Conservation (phyloP, 2,888 invertebrate species). For the Drepanosiphum platanoidis region DNA sequence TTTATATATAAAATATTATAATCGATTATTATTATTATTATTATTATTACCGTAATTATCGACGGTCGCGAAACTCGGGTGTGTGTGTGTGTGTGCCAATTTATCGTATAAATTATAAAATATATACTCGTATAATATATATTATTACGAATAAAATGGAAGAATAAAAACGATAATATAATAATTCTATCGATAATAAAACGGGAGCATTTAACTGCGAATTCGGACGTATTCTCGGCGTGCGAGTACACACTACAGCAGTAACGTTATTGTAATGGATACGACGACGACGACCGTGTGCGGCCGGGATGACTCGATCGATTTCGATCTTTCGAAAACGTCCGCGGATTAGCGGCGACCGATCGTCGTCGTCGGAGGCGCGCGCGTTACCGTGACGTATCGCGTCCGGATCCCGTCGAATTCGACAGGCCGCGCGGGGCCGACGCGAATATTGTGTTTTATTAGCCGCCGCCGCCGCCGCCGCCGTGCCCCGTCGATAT, state of each 20-base stretch:
- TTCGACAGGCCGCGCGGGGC: background rate
- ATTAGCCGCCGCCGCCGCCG: background rate
- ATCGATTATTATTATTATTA: constrained; percentile 13
- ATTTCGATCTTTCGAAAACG: background rate
- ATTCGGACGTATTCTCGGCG: too few relatives aligned
- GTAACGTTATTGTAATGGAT: too few relatives aligned
- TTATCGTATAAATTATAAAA: too few relatives aligned
- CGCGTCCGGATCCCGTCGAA: background rate
- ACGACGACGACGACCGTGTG: background rate
- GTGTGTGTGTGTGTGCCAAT: background rate
- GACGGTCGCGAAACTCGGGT: background rate
- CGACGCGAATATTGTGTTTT: background rate
- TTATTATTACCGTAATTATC: background rate
- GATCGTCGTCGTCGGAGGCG: background rate
- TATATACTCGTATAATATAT: background rate
- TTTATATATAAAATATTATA: background rate
- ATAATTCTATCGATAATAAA: background rate
- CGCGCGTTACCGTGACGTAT: background rate
- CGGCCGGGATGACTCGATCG: background rate
- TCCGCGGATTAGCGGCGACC: background rate
- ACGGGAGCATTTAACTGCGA: background rate
- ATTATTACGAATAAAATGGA: too few relatives aligned
- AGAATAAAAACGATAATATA: background rate
- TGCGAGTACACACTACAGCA: too few relatives aligned
- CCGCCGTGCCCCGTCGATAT: background rate